phyloP scores from a whole-genome alignment of 2,797 vertebrate species.

The Coregonus suidteri region DNA sequence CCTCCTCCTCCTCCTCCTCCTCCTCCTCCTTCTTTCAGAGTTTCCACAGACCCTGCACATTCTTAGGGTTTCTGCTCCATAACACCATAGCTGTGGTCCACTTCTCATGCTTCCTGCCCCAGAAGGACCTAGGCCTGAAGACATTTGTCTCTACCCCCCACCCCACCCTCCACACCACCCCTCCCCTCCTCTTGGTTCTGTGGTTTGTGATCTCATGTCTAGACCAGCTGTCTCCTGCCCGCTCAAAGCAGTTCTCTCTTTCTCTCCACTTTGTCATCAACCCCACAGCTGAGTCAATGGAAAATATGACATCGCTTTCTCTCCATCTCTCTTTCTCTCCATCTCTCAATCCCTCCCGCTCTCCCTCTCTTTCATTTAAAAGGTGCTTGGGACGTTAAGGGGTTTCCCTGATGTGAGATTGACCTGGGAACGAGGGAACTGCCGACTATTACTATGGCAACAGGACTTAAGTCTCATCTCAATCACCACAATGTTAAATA shows the following conservation, averaged over 20 bases:
- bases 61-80: background rate
- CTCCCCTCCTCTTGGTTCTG: slow-evolving; percentile 16
- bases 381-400: background rate
- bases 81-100: slow-evolving; percentile 4
- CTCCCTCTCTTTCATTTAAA: background rate
- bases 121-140: slow-evolving; percentile 17
- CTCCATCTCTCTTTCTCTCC: background rate
- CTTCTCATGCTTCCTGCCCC: background rate
- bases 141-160: slow-evolving; percentile 9
- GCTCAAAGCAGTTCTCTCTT: slow-evolving; percentile 33
- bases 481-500: background rate
- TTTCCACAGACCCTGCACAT: slow-evolving; percentile 8
- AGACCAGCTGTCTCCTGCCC: slow-evolving; percentile 51
- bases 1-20: background rate
- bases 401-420: background rate
- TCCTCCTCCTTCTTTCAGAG: background rate
- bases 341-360: background rate
- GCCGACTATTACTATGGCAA: background rate
- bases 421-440: background rate
- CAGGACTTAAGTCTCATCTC: background rate
- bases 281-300: slow-evolving; percentile 29
- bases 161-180: background rate
- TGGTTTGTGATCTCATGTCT: slow-evolving; percentile 66
- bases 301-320: slow-evolving; percentile 54
- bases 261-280: slow-evolving; percentile 23